Evolutionary conservation across 2,888 invertebrate genomes (phyloP).

Genomic region (Nesidiocoris tenuis): DNA sequence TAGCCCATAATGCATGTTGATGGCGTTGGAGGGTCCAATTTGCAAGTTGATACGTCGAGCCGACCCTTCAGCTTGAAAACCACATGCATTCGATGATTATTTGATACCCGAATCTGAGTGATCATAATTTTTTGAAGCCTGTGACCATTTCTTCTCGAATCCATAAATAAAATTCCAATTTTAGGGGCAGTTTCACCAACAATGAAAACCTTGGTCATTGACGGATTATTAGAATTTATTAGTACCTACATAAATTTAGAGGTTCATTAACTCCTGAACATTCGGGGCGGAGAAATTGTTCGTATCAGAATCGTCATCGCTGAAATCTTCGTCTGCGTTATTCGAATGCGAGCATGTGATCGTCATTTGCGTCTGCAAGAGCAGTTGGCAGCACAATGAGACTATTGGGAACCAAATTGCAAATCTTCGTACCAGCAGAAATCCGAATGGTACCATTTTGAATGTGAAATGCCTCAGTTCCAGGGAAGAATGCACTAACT

Average conservation of each 20-base stretch:
- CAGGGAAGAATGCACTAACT: too few relatives aligned
- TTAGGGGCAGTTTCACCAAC: too few relatives aligned
- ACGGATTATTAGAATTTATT: too few relatives aligned
- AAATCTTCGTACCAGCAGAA: constrained; percentile 11
- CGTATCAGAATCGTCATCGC: neutral
- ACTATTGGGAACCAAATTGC: constrained; percentile 17
- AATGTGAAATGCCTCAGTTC: neutral
- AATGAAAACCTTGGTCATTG: too few relatives aligned
- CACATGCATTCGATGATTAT: neutral
- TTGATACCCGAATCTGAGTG: neutral
- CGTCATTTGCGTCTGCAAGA: constrained; percentile 18
- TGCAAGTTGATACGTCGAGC: neutral
- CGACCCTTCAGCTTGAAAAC: neutral
- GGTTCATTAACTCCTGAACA: neutral
- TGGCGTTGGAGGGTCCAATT: neutral
- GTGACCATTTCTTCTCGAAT: too few relatives aligned
- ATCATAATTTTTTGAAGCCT: too few relatives aligned
- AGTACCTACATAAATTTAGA: too few relatives aligned
- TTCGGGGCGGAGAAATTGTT: neutral
- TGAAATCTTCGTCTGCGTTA: neutral
- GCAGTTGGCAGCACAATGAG: constrained; percentile 5
- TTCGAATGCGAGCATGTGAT: neutral
- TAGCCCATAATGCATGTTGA: neutral
- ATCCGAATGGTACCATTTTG: constrained; percentile 3
- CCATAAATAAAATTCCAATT: too few relatives aligned